Percentiles rank a stretch among this genome's conserved stretches.
phyloP scores from a whole-genome alignment of 2,113 vertebrate genomes.

The Pterocles gutturalis region DNA sequence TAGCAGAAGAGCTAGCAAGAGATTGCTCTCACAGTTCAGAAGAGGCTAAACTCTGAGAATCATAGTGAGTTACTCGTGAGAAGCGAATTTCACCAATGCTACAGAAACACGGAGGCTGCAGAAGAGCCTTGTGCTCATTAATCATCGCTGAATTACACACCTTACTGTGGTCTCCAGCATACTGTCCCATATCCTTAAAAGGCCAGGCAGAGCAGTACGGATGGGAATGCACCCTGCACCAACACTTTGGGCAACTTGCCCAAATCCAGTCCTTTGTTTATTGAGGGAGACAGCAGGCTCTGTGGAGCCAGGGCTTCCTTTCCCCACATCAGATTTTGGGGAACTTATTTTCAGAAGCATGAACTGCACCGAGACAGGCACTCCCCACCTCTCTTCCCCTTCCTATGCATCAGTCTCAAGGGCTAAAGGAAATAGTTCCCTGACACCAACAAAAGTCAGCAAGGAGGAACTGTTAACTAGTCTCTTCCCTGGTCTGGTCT shows the following conservation, averaged over 20 bases:
- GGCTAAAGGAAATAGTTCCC: constrained; percentile 48
- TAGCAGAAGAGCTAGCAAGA: constrained; percentile 1
- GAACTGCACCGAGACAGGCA: neutral
- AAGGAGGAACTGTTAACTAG: neutral
- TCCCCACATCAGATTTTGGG: constrained; percentile 57
- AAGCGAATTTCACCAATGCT: neutral
- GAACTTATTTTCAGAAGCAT: constrained; percentile 38
- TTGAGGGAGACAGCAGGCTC: constrained; percentile 64
- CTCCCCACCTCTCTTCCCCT: constrained; percentile 53
- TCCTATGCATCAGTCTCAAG: constrained; percentile 40
- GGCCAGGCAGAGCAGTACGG: constrained; percentile 60
- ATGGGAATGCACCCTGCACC: constrained; percentile 53
- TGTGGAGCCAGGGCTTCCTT: constrained; percentile 54
- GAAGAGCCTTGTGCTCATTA: constrained; percentile 26
- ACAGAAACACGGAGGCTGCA: neutral
- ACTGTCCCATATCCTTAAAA: constrained; percentile 65
- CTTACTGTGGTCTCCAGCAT: constrained; percentile 28
- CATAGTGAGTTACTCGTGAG: neutral
- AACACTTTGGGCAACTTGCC: constrained; percentile 54
- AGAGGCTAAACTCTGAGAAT: constrained; percentile 22
- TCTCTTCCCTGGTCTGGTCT: neutral
- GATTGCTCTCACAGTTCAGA: neutral
- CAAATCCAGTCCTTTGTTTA: constrained; percentile 58
- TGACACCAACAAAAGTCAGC: constrained; percentile 28
- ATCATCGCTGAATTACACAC: constrained; percentile 41